Base-by-base conservation (phyloP, 2,113 vertebrate species). In the Pelvicachromis taeniatus region DNA sequence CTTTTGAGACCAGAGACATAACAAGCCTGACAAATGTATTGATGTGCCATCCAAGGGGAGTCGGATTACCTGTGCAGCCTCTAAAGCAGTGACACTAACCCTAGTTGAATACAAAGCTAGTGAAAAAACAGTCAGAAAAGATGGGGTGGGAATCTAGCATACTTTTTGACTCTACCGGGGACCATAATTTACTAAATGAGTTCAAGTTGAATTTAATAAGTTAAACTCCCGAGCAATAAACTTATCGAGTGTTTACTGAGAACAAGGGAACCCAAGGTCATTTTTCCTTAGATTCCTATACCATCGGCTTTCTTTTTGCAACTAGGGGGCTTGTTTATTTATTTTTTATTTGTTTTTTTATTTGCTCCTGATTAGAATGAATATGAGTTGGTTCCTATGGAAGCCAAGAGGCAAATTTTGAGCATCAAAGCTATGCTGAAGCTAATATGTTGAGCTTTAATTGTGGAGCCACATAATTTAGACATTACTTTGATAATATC, bases 21-120 rank as follows among this genome's bases (percentile, higher is more conserved):
- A 31, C 31, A 63, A 63, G 19, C 59, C 17, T 35, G 31, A 63
- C 19, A 63, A 21, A 63, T 38, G 33, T 63, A 63, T 38, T n/a
- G 59, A 38, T 63, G 19, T 63, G 59, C 59, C 59, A 63, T 63
- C 33, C 59, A 38, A n/a, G 59, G 59, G 59, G 33, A 38, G 19
- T 21, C 38, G 59, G 59, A 59, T 59, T 59, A 59, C 29, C 33
- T 10, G 56, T 59, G 56, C 29, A 33, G 33, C 56, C 56, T 59
- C 56, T 33, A 59, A 59, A 59, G 29, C 33, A 59, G 56, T 59
- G 16, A 63, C 31, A 63, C 59, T n/a, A 31, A 38, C 59, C 59
- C 17, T n/a, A 33, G 31, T 63, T 31, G 38, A 38, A 63, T 63
- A 63, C 19, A 63, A 33, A 63, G 59, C 2, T 63, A 38, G 19